Conservation (phyloP, 2,113 vertebrate genomes). For the Guaruba guarouba region DNA sequence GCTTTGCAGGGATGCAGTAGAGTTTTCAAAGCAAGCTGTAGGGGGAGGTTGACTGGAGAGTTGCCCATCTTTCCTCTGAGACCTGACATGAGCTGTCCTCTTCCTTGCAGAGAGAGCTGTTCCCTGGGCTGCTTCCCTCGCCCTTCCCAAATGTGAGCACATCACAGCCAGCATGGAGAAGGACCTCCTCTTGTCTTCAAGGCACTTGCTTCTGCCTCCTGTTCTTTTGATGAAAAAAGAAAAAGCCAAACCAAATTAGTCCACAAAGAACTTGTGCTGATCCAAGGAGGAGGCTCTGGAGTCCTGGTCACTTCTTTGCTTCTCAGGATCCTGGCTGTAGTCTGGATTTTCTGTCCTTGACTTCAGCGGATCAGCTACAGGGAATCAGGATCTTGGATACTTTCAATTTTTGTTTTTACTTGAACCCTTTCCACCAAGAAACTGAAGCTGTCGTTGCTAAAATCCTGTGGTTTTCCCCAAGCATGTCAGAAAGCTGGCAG, state of each 20-base stretch:
- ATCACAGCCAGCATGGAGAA: not conserved
- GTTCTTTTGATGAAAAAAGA: not conserved
- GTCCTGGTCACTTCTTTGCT: not conserved
- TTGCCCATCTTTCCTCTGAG: fast-evolving
- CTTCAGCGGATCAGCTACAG: not conserved
- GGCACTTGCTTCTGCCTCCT: not conserved
- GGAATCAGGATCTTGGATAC: not conserved
- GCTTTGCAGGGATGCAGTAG: not conserved
- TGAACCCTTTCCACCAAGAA: constrained; percentile 38
- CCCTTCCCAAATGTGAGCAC: not conserved
- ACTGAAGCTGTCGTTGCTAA: constrained; percentile 73
- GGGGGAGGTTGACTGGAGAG: not conserved
- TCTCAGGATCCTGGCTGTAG: not conserved
- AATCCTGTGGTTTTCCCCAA: constrained; percentile 68
- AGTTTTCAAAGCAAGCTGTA: not conserved
- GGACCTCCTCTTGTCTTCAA: not conserved
- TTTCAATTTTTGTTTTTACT: not conserved
- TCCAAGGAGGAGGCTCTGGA: not conserved
- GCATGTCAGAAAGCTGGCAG: constrained; percentile 84
- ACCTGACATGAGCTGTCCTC: constrained; percentile 9
- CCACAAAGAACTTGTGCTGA: not conserved
- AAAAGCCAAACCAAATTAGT: not conserved
- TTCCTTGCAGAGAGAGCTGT: constrained; percentile 61
- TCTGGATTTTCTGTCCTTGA: not conserved
- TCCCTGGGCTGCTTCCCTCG: not conserved